These are phyloP conservation scores for Herpetotheres cachinnans DNA, from an alignment of 2,113 vertebrate species.

Conservation along the genomic window DNA sequence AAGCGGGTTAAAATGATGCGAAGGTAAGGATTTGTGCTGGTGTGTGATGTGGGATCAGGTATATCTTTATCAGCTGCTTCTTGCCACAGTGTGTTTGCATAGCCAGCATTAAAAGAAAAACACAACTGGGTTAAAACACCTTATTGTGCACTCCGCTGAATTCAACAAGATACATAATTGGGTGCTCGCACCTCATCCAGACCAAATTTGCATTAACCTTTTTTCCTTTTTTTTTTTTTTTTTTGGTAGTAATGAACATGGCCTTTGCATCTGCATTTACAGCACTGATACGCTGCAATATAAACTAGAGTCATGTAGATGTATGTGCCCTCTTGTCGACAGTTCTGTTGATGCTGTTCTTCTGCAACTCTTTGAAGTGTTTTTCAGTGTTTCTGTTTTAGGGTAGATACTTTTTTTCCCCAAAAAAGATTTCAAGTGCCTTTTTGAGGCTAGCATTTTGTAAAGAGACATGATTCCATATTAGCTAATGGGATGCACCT, in stretches of 20 bases:
- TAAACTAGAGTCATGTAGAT: neutral
- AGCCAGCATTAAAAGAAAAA: neutral
- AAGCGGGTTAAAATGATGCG: neutral
- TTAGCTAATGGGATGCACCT: neutral
- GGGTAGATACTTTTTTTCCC: no score
- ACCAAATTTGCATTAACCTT: neutral
- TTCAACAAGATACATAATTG: neutral
- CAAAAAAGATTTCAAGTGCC: neutral
- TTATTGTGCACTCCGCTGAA: neutral
- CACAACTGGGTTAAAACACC: neutral
- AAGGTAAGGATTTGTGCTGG: neutral
- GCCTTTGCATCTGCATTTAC: neutral
- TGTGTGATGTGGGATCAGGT: neutral
- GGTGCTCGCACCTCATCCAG: neutral
- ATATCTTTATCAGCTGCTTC: no score
- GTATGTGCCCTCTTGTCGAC: neutral
- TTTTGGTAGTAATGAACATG: neutral
- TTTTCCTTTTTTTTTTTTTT: neutral
- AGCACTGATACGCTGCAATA: neutral
- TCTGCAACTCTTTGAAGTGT: conserved; percentile 1
- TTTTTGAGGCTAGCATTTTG: neutral
- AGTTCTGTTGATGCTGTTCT: neutral
- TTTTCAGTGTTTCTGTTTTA: neutral
- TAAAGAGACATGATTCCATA: neutral
- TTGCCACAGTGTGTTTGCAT: neutral